Evolutionary conservation across 53 echinoderm and acorn worm genomes (phyloP).

Genomic region (Actinopyga echinites): DNA sequence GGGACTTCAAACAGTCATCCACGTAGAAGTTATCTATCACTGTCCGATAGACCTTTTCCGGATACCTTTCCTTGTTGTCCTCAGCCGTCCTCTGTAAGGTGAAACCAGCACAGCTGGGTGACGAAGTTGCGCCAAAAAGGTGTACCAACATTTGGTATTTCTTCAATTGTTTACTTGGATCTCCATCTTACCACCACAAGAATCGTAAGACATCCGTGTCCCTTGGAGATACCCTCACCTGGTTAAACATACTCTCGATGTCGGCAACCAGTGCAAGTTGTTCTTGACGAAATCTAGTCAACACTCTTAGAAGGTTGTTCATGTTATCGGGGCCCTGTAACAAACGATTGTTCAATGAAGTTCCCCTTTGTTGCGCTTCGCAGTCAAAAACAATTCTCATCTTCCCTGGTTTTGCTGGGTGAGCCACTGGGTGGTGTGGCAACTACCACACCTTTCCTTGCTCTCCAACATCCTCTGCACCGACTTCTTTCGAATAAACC

Average conservation of each 20-base stretch:
- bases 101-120: slow-evolving; percentile 45
- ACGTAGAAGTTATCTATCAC: slow-evolving; percentile 49
- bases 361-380: slow-evolving; percentile 51
- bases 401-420: slow-evolving; percentile 48
- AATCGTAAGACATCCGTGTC: slow-evolving; percentile 42
- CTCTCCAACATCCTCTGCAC: background rate
- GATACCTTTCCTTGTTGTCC: slow-evolving; percentile 8
- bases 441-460: slow-evolving; percentile 42
- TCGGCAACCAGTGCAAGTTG: slow-evolving; percentile 27
- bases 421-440: slow-evolving; percentile 51
- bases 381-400: slow-evolving; percentile 64
- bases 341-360: slow-evolving; percentile 57
- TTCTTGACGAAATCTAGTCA: slow-evolving; percentile 59
- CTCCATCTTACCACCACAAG: slow-evolving; percentile 56
- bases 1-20: slow-evolving; percentile 52
- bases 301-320: slow-evolving; percentile 49
- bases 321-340: slow-evolving; percentile 63
- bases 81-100: slow-evolving; percentile 50
- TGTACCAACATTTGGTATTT: slow-evolving; percentile 69
- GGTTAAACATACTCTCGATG: slow-evolving; percentile 71
- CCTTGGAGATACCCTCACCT: slow-evolving; percentile 38
- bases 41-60: slow-evolving; percentile 6
- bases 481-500: slow-evolving; percentile 42
- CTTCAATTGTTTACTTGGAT: background rate
- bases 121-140: slow-evolving; percentile 44